phyloP scores from a whole-genome alignment of 2,888 invertebrate species.

The Drosophila nr. perissopoda region DNA sequence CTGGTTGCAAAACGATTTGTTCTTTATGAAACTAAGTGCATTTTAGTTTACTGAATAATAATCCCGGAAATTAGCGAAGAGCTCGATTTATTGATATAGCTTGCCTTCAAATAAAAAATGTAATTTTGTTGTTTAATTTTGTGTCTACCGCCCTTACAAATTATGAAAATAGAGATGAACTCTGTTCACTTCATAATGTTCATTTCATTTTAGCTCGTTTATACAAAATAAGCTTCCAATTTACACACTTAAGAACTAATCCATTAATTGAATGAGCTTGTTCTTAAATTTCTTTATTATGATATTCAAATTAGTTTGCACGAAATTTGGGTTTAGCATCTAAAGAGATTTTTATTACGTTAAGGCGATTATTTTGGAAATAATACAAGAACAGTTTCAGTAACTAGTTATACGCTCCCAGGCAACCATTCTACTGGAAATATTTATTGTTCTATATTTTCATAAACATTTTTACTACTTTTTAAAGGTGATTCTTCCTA shows the following conservation, averaged over 20 bases:
- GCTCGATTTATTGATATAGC: background rate
- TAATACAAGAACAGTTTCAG: background rate
- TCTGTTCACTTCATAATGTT: background rate
- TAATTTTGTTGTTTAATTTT: no score
- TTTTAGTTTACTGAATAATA: background rate
- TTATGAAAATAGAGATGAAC: background rate
- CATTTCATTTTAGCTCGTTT: background rate
- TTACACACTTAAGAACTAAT: background rate
- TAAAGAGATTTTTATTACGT: constrained; percentile 10
- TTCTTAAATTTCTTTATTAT: constrained; percentile 12
- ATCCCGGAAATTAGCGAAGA: background rate
- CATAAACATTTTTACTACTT: constrained; percentile 7
- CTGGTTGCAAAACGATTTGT: constrained; percentile 44
- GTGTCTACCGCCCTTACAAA: no score
- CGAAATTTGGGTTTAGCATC: background rate
- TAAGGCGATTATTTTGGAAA: constrained; percentile 26
- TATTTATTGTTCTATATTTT: background rate
- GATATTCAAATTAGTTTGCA: constrained; percentile 11
- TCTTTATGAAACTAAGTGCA: background rate
- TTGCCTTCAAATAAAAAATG: background rate
- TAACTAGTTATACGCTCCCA: background rate
- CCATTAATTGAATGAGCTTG: background rate
- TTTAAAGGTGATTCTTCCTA: background rate
- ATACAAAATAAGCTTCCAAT: background rate
- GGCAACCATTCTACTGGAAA: background rate